phyloP scores from a whole-genome alignment of 2,113 vertebrate genomes.

The Chaenocephalus aceratus region DNA sequence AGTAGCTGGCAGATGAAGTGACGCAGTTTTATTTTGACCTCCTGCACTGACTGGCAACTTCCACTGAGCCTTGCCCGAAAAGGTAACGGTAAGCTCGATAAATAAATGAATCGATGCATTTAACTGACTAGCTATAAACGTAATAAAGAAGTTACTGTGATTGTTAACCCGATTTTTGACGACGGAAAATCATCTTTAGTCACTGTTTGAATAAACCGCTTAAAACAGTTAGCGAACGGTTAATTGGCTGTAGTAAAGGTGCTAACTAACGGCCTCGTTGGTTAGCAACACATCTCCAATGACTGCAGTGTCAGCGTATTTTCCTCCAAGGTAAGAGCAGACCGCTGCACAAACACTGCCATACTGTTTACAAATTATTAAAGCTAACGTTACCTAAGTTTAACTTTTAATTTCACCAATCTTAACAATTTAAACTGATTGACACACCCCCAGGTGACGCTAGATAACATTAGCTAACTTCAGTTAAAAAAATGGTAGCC shows the following conservation, averaged over 20 bases:
- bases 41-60: background rate
- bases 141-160: too few species aligned
- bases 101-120: background rate
- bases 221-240: background rate
- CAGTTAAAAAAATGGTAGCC: too few species aligned
- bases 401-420: too few species aligned
- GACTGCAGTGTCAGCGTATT: too few species aligned
- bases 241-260: background rate
- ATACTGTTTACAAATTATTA: too few species aligned
- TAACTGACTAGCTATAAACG: background rate
- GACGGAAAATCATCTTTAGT: background rate
- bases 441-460: background rate
- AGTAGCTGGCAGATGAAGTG: background rate
- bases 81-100: conserved; percentile 15
- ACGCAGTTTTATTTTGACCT: background rate
- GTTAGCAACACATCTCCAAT: background rate
- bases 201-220: background rate
- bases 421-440: too few species aligned
- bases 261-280: background rate
- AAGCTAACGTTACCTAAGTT: too few species aligned
- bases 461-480: background rate
- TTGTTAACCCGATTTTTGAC: background rate
- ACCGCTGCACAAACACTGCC: too few species aligned
- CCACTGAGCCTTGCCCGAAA: background rate
- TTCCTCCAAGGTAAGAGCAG: too few species aligned